phyloP scores from a whole-genome alignment of 2,113 vertebrate species.

The Sander vitreus region DNA sequence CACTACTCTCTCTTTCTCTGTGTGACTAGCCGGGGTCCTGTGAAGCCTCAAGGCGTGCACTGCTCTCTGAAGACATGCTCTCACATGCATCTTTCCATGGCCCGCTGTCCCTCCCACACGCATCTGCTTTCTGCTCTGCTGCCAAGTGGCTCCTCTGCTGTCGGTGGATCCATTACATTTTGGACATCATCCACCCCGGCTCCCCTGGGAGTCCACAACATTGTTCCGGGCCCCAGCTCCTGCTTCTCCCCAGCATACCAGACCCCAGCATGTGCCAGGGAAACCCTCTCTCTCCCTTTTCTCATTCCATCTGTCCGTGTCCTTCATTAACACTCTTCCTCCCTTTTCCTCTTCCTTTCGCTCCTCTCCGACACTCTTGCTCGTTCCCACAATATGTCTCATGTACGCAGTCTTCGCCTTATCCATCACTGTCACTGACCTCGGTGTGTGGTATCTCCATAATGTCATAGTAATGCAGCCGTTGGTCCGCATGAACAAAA shows the following conservation, averaged over 20 bases:
- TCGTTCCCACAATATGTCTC: conserved; percentile 52
- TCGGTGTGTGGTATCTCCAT: conserved; percentile 40
- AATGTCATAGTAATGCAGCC: conserved; percentile 58
- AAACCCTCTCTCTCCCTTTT: conserved; percentile 49
- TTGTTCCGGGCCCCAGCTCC: conserved; percentile 49
- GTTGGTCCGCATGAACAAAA: conserved; percentile 46
- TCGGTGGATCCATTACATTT: conserved; percentile 64
- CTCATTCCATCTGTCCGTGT: conserved; percentile 65
- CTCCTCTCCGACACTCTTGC: background rate
- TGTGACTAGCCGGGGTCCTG: conserved; percentile 37
- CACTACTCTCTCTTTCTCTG: conserved; percentile 15
- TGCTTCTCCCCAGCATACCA: conserved; percentile 72
- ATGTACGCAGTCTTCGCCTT: conserved; percentile 15
- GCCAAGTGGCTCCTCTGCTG: conserved; percentile 54
- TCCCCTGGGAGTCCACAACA: conserved; percentile 66
- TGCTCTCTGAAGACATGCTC: conserved; percentile 46
- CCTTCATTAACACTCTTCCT: conserved; percentile 63
- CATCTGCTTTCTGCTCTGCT: conserved; percentile 56
- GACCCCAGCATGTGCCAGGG: conserved; percentile 58
- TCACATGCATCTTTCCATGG: conserved; percentile 46
- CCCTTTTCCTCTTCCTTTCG: conserved; percentile 12
- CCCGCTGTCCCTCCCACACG: conserved; percentile 25
- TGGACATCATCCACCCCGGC: conserved; percentile 60
- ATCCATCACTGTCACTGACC: conserved; percentile 60
- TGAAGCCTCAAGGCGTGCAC: conserved; percentile 52